Evolutionary conservation across 2,797 vertebrate genomes (phyloP).

Genomic region (Eulemur rubriventer): DNA sequence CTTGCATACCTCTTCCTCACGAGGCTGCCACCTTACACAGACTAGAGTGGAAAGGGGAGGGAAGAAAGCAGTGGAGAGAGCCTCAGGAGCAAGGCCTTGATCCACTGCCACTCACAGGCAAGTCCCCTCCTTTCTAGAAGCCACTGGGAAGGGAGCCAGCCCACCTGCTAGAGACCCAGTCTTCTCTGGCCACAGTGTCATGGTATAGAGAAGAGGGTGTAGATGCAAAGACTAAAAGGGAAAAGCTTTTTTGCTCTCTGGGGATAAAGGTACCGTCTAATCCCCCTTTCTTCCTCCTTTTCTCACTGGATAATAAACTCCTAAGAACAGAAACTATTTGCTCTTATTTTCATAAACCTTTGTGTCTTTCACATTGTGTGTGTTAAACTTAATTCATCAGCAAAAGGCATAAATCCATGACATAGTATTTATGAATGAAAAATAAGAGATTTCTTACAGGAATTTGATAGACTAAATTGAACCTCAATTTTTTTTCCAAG

Average conservation of each 20-base stretch:
- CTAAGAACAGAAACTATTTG: background rate
- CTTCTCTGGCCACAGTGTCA: background rate
- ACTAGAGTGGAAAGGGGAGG: background rate
- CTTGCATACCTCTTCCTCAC: background rate
- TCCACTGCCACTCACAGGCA: background rate
- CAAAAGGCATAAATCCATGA: background rate
- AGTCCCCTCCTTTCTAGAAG: background rate
- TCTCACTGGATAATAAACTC: background rate
- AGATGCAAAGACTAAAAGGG: background rate
- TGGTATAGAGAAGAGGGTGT: background rate
- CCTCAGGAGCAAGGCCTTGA: background rate
- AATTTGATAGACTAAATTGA: background rate
- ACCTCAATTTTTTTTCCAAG: background rate
- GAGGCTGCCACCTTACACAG: background rate
- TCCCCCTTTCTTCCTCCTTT: background rate
- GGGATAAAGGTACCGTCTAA: background rate
- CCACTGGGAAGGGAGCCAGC: background rate
- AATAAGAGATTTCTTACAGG: background rate
- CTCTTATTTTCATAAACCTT: background rate
- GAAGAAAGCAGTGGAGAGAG: background rate
- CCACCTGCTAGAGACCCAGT: background rate
- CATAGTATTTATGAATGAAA: background rate
- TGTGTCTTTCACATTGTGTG: background rate
- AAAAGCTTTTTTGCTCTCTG: background rate
- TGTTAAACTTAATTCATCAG: constrained; percentile 11